Conservation (phyloP, 2,888 invertebrate genomes). For the Pseudanteris insignis region DNA sequence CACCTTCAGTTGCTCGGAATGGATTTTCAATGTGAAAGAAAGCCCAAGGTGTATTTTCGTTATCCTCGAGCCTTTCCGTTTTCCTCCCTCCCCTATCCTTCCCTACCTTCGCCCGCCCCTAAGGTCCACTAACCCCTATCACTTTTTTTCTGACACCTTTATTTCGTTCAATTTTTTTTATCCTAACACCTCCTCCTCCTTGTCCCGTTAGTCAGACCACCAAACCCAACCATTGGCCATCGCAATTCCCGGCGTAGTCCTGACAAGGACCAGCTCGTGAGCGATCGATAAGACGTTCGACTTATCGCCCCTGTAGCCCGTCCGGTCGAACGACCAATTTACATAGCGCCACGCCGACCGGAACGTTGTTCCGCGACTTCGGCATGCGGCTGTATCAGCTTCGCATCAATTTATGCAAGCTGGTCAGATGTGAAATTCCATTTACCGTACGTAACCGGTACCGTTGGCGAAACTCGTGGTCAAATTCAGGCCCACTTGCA, state of each 20-base stretch:
- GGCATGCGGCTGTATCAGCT: slow-evolving; percentile 17
- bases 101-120: too few species aligned
- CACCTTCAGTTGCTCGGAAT: slow-evolving; percentile 39
- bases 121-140: too few species aligned
- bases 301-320: slow-evolving; percentile 27
- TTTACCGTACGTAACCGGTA: slow-evolving; percentile 1
- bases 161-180: slow-evolving; percentile 5
- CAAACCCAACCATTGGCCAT: too few species aligned
- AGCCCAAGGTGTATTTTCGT: slow-evolving; percentile 26
- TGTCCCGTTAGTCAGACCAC: too few species aligned
- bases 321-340: slow-evolving; percentile 22
- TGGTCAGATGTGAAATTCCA: slow-evolving; percentile 32
- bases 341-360: slow-evolving; percentile 33
- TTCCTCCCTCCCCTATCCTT: neutral
- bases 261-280: slow-evolving; percentile 27
- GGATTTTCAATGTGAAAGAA: slow-evolving; percentile 42
- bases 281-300: slow-evolving; percentile 35
- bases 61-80: slow-evolving; percentile 2
- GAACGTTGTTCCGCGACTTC: slow-evolving; percentile 23
- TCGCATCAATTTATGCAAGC: slow-evolving; percentile 26
- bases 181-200: slow-evolving; percentile 10
- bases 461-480: too few species aligned
- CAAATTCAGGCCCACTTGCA: too few species aligned
- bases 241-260: slow-evolving; percentile 16
- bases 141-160: too few species aligned